These are phyloP conservation scores for Linyphia triangularis DNA, from an alignment of 2,888 invertebrate genomes.

Conservation along the genomic window DNA sequence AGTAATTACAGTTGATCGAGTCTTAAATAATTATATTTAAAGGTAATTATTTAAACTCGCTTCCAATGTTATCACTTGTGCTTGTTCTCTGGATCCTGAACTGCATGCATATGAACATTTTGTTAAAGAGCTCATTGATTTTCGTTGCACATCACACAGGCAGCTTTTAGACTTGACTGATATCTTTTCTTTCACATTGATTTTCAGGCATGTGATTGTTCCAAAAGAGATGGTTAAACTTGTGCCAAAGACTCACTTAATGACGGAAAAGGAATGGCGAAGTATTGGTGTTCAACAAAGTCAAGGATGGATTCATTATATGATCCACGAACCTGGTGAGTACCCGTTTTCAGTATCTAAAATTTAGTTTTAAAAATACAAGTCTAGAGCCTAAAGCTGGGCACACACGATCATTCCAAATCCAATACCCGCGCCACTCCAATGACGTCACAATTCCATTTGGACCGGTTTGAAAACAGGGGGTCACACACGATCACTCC, in stretches of 20 bases:
- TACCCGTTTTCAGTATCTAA: constrained; percentile 89
- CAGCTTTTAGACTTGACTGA: neutral
- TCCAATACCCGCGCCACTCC: too few relatives aligned
- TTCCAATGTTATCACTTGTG: neutral
- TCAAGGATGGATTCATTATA: constrained; percentile 97
- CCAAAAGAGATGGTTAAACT: constrained; percentile 94
- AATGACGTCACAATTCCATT: too few relatives aligned
- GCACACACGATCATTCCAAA: too few relatives aligned
- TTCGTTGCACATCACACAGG: neutral
- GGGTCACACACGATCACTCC: too few relatives aligned
- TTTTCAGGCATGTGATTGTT: constrained; percentile 91
- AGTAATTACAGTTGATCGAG: too few relatives aligned
- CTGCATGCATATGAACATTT: neutral
- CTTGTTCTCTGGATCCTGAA: too few relatives aligned
- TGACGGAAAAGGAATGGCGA: constrained; percentile 97
- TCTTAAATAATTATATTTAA: too few relatives aligned
- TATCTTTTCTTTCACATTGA: neutral
- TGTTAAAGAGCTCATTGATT: neutral
- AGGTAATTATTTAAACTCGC: too few relatives aligned
- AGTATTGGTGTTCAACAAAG: constrained; percentile 96
- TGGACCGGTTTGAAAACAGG: too few relatives aligned
- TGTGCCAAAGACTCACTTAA: constrained; percentile 94
- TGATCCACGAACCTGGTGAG: constrained; percentile 94
- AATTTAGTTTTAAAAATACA: too few relatives aligned
- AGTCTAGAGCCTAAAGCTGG: too few relatives aligned